Conservation (phyloP, 2,888 invertebrate genomes). For the Tortricodes alternella region DNA sequence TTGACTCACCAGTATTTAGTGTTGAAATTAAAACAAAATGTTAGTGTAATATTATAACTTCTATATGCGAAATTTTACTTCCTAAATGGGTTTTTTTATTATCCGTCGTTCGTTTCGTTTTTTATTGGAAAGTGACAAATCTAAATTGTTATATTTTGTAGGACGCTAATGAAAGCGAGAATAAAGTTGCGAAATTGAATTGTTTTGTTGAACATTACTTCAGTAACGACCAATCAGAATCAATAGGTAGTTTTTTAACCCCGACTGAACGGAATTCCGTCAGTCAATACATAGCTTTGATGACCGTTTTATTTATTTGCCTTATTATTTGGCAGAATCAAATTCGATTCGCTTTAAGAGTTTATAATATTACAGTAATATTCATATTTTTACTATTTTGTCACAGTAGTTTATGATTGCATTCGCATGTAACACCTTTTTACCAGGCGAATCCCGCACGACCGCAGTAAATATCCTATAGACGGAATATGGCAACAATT, state of each 20-base stretch:
- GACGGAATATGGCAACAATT: constrained; percentile 79
- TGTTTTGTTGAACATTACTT: constrained; percentile 37
- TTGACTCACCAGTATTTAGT: constrained; percentile 64
- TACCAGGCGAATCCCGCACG: constrained; percentile 65
- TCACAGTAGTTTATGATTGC: constrained; percentile 72
- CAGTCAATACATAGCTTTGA: constrained; percentile 17
- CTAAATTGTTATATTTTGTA: not conserved
- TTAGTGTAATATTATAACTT: constrained; percentile 30
- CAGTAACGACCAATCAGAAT: constrained; percentile 1
- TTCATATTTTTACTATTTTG: constrained; percentile 36
- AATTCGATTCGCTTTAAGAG: constrained; percentile 57
- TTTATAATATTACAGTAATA: constrained; percentile 36
- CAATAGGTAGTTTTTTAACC: not conserved
- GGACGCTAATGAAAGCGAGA: constrained; percentile 18
- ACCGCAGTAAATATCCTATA: constrained; percentile 67
- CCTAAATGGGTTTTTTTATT: not conserved
- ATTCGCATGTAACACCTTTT: constrained; percentile 70
- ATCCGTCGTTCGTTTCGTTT: not conserved
- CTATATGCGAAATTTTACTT: constrained; percentile 6
- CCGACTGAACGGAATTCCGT: constrained; percentile 4
- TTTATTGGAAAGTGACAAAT: constrained; percentile 18
- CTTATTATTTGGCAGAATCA: constrained; percentile 27
- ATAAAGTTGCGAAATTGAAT: constrained; percentile 52
- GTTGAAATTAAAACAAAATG: constrained; percentile 36
- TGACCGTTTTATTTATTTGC: constrained; percentile 36